Evolutionary conservation across 2,113 vertebrate species (phyloP), one percentile per base, ranked within the genome.

Genomic region (Podarcis raffonei): DNA sequence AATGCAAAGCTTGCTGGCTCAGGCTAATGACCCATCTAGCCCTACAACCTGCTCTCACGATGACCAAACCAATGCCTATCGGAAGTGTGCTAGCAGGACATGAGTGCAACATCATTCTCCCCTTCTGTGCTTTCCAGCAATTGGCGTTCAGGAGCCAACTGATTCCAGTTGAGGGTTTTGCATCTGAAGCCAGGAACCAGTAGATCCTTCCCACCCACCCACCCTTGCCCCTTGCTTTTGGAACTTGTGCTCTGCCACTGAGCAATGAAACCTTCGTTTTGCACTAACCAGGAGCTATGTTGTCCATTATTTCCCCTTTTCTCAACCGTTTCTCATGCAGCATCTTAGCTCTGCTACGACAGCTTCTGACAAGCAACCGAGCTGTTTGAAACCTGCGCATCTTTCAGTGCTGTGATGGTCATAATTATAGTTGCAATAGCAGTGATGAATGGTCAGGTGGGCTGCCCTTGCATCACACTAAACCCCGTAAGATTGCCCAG

Each of bases 361-460:
- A 84, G 68, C 18, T 87, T 1, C 77, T 81, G 65, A 74, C 42
- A 78, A 75, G 92, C 85, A 57, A 48, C 12, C 68, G 85, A n/a
- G 16, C 92, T 94, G 85, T 92, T 92, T 74, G 90, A 83, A 92
- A 91, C 30, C 22, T 71, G 15, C 8, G 25, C 81, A 6, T 75
- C 84, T 83, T 88, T 48, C 74, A 80, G 87, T 71, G 79, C 75
- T 0, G 1, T 0, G 74, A 68, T 4, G 83, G 87, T 92, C 85
- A 3, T 27, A 42, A 89, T 95, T 93, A 87, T 78, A 16, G 27
- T 27, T 1, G 16, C 88, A 69, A 75, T 27, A 92, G 32, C 84
- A 89, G 75, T 66, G 89, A 6, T 18, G 1, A 16, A 27, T 68
- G 48, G n/a, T 76, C 78, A 83, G 88, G 85, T 48, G 87, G 85